Evolutionary conservation across 2,888 invertebrate species (phyloP).

Genomic region (Brachyptera putata): DNA sequence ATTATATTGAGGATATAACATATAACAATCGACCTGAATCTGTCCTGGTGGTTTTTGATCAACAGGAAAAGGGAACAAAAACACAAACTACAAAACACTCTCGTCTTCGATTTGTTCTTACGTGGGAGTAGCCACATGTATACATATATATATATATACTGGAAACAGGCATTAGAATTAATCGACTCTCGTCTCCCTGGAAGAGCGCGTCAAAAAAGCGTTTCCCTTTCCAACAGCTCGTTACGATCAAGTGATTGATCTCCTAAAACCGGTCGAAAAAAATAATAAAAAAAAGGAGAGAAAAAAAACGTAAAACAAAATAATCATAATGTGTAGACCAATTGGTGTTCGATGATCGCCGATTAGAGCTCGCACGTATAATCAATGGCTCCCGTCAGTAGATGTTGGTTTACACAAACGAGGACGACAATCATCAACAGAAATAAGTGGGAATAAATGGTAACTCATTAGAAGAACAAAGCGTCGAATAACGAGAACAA

Average conservation of each 20-base stretch:
- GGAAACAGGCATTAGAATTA: background rate
- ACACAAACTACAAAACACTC: too few relatives aligned
- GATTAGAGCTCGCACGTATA: background rate
- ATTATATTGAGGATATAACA: too few relatives aligned
- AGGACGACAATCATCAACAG: slow-evolving; percentile 19
- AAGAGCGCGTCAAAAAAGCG: slow-evolving; percentile 4
- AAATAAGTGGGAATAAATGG: background rate
- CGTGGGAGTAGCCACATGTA: too few relatives aligned
- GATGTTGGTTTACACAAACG: slow-evolving; percentile 2
- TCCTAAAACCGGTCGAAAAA: background rate
- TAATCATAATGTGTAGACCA: background rate
- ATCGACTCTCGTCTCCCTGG: background rate
- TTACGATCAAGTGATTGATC: slow-evolving; percentile 6
- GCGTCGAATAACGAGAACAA: too few relatives aligned
- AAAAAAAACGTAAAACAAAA: background rate
- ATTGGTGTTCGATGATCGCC: background rate
- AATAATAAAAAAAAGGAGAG: background rate
- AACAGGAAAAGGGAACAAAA: too few relatives aligned
- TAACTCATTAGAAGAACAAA: too few relatives aligned
- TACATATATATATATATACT: too few relatives aligned
- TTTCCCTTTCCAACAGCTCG: slow-evolving; percentile 12
- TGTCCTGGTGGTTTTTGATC: too few relatives aligned
- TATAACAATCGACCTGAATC: too few relatives aligned
- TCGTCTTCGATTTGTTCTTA: too few relatives aligned
- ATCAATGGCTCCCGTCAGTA: background rate